phyloP scores from a whole-genome alignment of 1,140 invertebrate species.

The Teleogryllus occipitalis region DNA sequence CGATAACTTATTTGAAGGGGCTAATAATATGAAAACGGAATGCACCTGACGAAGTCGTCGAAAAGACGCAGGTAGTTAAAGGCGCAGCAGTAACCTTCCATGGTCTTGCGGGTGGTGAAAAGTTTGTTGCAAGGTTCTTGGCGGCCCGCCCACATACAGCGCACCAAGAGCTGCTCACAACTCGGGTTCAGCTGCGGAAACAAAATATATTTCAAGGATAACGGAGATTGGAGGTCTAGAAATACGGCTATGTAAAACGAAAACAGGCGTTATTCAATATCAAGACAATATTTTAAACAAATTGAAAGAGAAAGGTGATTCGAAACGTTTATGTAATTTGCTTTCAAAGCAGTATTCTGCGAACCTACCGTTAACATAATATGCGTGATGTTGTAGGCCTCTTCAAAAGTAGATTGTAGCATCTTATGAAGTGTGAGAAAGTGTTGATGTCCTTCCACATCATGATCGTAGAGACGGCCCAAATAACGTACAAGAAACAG shows the following conservation, averaged over 20 bases:
- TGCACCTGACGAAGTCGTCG: constrained; percentile 18
- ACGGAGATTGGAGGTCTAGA: background rate
- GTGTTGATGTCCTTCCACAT: constrained; percentile 21
- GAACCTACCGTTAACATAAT: constrained; percentile 9
- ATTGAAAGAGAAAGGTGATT: too few relatives aligned
- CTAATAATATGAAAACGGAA: background rate
- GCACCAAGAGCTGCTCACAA: constrained; percentile 40
- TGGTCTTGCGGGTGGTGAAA: constrained; percentile 41
- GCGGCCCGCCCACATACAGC: constrained; percentile 39
- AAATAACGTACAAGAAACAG: constrained; percentile 34
- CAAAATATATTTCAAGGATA: background rate
- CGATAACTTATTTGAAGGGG: too few relatives aligned
- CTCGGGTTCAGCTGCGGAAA: constrained; percentile 40
- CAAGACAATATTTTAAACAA: background rate
- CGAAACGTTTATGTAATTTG: too few relatives aligned
- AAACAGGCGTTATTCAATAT: background rate
- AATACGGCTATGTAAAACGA: background rate
- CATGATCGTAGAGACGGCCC: constrained; percentile 36
- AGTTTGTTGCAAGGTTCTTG: constrained; percentile 36
- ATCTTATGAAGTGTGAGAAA: constrained; percentile 7
- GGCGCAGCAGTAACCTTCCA: constrained; percentile 48
- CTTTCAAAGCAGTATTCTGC: too few relatives aligned
- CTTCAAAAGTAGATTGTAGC: background rate
- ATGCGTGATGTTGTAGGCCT: constrained; percentile 8
- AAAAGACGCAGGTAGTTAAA: constrained; percentile 42